Conservation (phyloP, 2,888 invertebrate genomes). For the Epistrophe grossulariae region DNA sequence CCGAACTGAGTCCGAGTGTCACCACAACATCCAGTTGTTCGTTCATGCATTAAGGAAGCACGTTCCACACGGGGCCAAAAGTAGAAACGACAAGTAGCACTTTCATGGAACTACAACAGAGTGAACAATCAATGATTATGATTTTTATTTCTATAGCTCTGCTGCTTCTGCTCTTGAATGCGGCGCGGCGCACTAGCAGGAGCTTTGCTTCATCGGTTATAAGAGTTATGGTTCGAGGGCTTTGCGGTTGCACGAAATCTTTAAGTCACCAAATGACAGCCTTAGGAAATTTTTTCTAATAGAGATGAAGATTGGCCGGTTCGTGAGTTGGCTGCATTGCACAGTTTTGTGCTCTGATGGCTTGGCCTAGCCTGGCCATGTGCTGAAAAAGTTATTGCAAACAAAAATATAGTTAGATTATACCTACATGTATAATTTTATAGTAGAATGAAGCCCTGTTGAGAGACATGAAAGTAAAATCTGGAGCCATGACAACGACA, state of each 20-base stretch:
- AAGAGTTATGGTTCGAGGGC: slow-evolving; percentile 52
- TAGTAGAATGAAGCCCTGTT: not conserved
- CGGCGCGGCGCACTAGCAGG: slow-evolving; percentile 14
- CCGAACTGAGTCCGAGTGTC: slow-evolving; percentile 39
- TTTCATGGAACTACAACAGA: slow-evolving; percentile 59
- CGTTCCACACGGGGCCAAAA: slow-evolving; percentile 61
- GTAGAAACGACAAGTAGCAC: slow-evolving; percentile 72
- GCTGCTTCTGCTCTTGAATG: slow-evolving; percentile 3
- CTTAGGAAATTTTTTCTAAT: slow-evolving; percentile 61
- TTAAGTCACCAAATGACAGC: slow-evolving; percentile 72
- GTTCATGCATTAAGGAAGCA: slow-evolving; percentile 66
- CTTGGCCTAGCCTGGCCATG: slow-evolving; percentile 17
- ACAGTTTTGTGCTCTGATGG: not conserved
- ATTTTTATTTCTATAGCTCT: slow-evolving; percentile 46
- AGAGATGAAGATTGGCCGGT: slow-evolving; percentile 69
- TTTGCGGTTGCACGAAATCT: slow-evolving; percentile 71
- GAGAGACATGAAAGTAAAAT: slow-evolving; percentile 61
- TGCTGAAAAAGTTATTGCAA: slow-evolving; percentile 15
- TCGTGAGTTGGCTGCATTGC: slow-evolving; percentile 59
- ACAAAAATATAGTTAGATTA: not conserved
- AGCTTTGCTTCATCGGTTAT: slow-evolving; percentile 41
- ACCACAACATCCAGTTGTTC: slow-evolving; percentile 57
- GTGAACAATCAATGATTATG: slow-evolving; percentile 74
- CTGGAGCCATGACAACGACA: slow-evolving; percentile 61
- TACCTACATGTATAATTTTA: not conserved